Evolutionary conservation across 1,140 invertebrate genomes (phyloP).

Genomic region (Anadara kagoshimensis): DNA sequence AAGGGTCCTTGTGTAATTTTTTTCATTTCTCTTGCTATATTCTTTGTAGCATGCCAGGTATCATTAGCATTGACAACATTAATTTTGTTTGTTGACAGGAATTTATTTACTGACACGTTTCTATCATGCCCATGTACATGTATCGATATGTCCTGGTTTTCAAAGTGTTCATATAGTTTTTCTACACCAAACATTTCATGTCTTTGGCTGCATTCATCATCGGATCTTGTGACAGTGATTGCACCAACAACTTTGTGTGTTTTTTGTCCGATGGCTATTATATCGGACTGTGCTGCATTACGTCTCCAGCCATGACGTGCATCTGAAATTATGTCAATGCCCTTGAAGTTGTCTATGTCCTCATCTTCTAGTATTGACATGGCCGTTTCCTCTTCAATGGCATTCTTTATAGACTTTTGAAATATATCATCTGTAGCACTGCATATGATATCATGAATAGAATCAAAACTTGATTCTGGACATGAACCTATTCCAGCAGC

Average conservation of each 20-base stretch:
- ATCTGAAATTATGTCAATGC: too few relatives aligned
- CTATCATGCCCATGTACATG: too few relatives aligned
- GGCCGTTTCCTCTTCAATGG: slow-evolving; percentile 8
- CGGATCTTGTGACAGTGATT: slow-evolving; percentile 3
- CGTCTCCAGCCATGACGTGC: slow-evolving; percentile 8
- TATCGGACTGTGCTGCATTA: slow-evolving; percentile 12
- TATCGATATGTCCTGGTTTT: too few relatives aligned
- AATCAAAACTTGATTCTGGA: too few relatives aligned
- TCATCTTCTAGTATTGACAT: not conserved
- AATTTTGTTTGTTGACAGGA: too few relatives aligned
- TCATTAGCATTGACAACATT: too few relatives aligned
- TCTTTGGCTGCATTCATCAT: slow-evolving; percentile 20
- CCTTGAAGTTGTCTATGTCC: too few relatives aligned
- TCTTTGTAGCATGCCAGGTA: too few relatives aligned
- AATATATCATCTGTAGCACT: not conserved
- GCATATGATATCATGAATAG: too few relatives aligned
- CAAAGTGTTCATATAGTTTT: slow-evolving; percentile 28
- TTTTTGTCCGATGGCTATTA: slow-evolving; percentile 4
- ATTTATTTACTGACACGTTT: too few relatives aligned
- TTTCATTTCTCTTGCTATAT: slow-evolving; percentile 9
- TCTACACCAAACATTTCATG: slow-evolving; percentile 5
- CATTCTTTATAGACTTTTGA: not conserved
- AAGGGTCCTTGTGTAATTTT: slow-evolving; percentile 4
- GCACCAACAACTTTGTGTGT: slow-evolving; percentile 11
- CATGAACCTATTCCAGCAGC: too few relatives aligned